phyloP scores from a whole-genome alignment of 2,113 vertebrate species.

The Oplegnathus fasciatus region DNA sequence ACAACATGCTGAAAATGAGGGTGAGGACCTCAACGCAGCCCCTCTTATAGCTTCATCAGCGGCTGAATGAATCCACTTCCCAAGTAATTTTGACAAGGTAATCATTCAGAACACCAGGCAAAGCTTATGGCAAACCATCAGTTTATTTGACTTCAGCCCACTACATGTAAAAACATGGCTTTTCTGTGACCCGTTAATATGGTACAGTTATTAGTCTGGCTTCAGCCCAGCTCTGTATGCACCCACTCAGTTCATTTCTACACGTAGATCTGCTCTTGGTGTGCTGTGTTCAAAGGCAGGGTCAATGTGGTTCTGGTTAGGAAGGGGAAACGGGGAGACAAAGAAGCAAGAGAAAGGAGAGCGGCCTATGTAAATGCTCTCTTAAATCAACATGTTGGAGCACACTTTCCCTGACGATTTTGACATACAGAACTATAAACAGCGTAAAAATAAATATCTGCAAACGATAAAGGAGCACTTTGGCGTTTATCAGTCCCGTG shows the following conservation, averaged over 20 bases:
- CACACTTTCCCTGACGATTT: constrained; percentile 60
- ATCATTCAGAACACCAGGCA: constrained; percentile 59
- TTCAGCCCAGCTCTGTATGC: constrained; percentile 44
- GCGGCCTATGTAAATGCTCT: constrained; percentile 71
- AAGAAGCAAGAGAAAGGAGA: constrained; percentile 60
- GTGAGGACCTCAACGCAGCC: constrained; percentile 2
- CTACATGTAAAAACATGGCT: constrained; percentile 73
- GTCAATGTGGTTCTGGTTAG: constrained; percentile 81
- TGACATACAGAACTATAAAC: constrained; percentile 73
- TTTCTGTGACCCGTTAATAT: constrained; percentile 74
- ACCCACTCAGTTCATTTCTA: constrained; percentile 49
- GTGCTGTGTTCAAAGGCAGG: constrained; percentile 61
- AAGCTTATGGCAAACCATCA: constrained; percentile 49
- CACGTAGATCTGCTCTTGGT: constrained; percentile 55
- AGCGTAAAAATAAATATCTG: constrained; percentile 76
- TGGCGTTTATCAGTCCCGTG: constrained; percentile 64
- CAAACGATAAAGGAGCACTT: constrained; percentile 71
- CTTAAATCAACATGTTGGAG: constrained; percentile 75
- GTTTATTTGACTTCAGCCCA: constrained; percentile 79
- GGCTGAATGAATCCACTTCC: constrained; percentile 47
- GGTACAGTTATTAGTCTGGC: constrained; percentile 75
- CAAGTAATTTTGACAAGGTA: constrained; percentile 70
- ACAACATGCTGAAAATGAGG: constrained; percentile 22
- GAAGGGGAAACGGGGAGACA: constrained; percentile 62
- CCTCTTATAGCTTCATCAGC: constrained; percentile 51